Evolutionary conservation across 2,113 vertebrate genomes (phyloP).

Genomic region (Bettongia penicillata): DNA sequence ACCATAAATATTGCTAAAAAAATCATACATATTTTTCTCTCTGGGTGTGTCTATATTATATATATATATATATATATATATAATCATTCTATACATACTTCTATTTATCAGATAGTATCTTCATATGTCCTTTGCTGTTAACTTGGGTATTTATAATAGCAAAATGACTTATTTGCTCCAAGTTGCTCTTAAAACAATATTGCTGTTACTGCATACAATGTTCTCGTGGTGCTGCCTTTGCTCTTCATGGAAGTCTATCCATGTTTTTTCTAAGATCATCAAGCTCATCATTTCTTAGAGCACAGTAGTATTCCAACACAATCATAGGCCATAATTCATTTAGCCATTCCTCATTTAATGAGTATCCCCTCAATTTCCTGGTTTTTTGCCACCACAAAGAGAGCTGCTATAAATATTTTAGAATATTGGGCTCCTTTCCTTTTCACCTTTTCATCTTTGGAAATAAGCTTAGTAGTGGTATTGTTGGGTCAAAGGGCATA

Average conservation of each 20-base stretch:
- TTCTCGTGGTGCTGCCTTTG: not conserved
- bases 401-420: not conserved
- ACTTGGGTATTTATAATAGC: too few relatives aligned
- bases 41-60: too few relatives aligned
- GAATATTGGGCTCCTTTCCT: not conserved
- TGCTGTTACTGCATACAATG: too few relatives aligned
- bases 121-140: too few relatives aligned
- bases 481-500: not conserved
- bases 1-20: too few relatives aligned
- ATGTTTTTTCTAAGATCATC: not conserved
- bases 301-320: not conserved
- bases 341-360: not conserved
- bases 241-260: not conserved
- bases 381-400: not conserved
- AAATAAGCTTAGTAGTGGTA: not conserved
- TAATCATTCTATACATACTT: too few relatives aligned
- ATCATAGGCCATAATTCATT: not conserved
- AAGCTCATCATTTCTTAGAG: not conserved
- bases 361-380: not conserved
- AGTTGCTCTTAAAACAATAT: too few relatives aligned
- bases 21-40: too few relatives aligned
- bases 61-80: too few relatives aligned
- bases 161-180: too few relatives aligned
- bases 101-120: too few relatives aligned
- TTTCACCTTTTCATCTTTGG: not conserved